Percentiles rank a stretch among this genome's conserved stretches.
Conservation (phyloP, 2,797 vertebrate genomes). For the Thunnus albacares region DNA sequence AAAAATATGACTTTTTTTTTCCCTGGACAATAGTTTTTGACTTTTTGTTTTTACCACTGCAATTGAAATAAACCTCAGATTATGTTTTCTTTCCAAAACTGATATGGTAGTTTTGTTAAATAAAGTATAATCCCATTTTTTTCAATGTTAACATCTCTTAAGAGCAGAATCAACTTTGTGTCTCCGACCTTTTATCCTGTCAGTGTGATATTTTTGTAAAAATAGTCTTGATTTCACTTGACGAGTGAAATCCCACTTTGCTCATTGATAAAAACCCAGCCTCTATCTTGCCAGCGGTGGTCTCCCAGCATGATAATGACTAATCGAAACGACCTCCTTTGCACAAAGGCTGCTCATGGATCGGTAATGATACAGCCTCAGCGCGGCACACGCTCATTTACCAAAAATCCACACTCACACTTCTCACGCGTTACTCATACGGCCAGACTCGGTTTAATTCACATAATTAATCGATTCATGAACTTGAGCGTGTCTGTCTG, state of each 20-base stretch:
- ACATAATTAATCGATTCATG: slow-evolving; percentile 53
- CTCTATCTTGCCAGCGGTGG: not conserved
- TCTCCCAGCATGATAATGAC: slow-evolving; percentile 4
- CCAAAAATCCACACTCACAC: slow-evolving; percentile 14
- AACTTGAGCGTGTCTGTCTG: slow-evolving; percentile 22
- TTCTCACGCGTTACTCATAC: not conserved
- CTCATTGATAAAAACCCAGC: not conserved
- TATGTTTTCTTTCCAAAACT: too few species aligned
- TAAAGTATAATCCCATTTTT: not conserved
- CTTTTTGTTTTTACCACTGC: too few species aligned
- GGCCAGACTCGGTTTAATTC: slow-evolving; percentile 42
- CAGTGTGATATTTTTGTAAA: not conserved
- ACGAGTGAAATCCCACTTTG: not conserved
- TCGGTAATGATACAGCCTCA: not conserved
- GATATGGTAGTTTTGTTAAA: too few species aligned
- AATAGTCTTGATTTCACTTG: too few species aligned
- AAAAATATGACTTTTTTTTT: too few species aligned
- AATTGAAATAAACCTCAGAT: too few species aligned
- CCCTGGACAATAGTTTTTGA: too few species aligned
- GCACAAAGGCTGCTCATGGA: not conserved
- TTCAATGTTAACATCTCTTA: not conserved
- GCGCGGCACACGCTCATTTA: slow-evolving; percentile 9
- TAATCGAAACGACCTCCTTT: slow-evolving; percentile 4
- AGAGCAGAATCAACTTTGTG: not conserved
- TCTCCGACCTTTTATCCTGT: not conserved